Base-by-base conservation (phyloP, 2,888 invertebrate species). In the Tipula confusa region DNA sequence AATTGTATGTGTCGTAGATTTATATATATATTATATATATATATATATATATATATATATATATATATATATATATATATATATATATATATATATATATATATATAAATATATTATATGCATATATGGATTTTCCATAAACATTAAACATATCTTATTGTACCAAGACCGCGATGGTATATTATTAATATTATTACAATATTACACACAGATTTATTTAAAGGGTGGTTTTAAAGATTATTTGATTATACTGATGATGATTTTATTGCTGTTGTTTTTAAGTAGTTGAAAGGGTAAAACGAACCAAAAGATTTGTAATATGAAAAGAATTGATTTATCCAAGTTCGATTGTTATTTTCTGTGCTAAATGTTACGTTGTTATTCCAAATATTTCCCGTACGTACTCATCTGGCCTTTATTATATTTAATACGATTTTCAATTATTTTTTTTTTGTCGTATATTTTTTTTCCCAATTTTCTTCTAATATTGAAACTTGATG, bases 381-480 rank as follows among this genome's bases (percentile, higher is more conserved):
- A n/a, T n/a, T 43, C 5, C 29, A 33, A 18, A 82, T 29, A 7
- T 31, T 31, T 31, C 31, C 31, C 31, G 31, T 82, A 33, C 9
- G 18, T 33, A 82, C 82, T 82, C 82, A 82, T 82, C 82, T 82
- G 82, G 82, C 7, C 33, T 33, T 82, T 82, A 36, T 36, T 18
- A 33, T 36, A 18, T 82, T 36, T 82, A 82, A 82, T 82, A 82
- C 36, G 33, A 33, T 82, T 82, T 82, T 33, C 36, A 33, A 80
- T 82, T 33, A 28, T 80, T 80, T 80, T 80, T 80, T 7, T 80
- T 28, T n/a, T 79, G 24, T 79, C 79, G 24, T 79, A 79, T 79
- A 28, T 29, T 79, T 9, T 28, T 28, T 79, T 79, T 28, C 28
- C 80, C 29, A 80, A 80, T 80, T 80, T 80, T 31, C 31, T n/a